Conservation (phyloP, 2,113 vertebrate species). For the Leptodactylus fuscus region DNA sequence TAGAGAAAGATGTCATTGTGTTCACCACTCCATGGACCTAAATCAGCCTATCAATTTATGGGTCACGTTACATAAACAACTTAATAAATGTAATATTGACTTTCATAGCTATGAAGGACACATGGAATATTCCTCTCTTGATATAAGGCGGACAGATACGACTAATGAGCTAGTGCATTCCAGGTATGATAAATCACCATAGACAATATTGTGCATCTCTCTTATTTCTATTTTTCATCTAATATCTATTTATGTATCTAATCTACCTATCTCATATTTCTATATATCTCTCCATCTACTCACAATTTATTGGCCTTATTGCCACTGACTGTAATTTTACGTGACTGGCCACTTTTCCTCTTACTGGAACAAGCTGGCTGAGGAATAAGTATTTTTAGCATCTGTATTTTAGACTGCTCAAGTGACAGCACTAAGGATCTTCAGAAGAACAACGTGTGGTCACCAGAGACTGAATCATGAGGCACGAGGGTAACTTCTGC, state of each 20-base stretch:
- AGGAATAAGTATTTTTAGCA: constrained; percentile 17
- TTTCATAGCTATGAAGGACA: constrained; percentile 10
- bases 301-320: neutral
- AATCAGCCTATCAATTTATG: too few species aligned
- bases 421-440: neutral
- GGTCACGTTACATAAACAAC: neutral
- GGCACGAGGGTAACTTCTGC: constrained; percentile 24
- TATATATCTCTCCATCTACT: neutral
- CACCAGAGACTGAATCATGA: neutral
- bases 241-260: too few species aligned
- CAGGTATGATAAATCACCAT: neutral
- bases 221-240: too few species aligned
- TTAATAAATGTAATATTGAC: neutral
- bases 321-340: neutral
- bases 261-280: too few species aligned
- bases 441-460: neutral
- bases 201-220: neutral
- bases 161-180: neutral
- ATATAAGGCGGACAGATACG: neutral
- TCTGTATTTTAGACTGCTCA: neutral
- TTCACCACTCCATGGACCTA: too few species aligned
- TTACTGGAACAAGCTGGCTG: neutral
- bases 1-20: too few species aligned
- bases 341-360: neutral
- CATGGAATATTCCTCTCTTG: neutral